Evolutionary conservation across 2,797 vertebrate genomes (phyloP).

Genomic region (Tapera naevia): DNA sequence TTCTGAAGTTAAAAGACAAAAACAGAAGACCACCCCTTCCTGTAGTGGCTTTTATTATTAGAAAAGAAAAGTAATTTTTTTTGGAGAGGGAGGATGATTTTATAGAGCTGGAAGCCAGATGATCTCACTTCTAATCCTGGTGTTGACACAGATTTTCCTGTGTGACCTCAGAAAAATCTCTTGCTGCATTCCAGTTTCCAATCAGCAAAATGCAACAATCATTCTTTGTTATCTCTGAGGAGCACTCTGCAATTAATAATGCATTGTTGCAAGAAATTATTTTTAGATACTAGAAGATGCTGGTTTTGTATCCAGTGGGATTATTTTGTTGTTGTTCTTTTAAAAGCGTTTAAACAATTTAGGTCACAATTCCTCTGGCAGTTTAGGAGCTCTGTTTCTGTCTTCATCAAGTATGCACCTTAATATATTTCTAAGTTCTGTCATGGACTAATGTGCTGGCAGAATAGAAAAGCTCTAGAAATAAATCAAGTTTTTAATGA

Average conservation of each 20-base stretch:
- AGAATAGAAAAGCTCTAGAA: neutral
- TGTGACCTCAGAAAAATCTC: neutral
- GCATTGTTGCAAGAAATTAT: neutral
- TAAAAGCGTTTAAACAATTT: neutral
- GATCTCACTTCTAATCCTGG: constrained; percentile 37
- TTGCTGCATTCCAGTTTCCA: neutral
- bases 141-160: constrained; percentile 34
- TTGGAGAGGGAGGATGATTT: constrained; percentile 40
- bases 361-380: neutral
- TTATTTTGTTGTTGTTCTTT: neutral
- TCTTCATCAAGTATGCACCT: neutral
- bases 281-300: neutral
- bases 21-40: constrained; percentile 1
- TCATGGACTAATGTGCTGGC: neutral
- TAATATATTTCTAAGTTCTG: neutral
- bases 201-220: neutral
- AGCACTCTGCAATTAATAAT: neutral
- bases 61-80: neutral
- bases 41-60: constrained; percentile 48
- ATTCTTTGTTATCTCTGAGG: neutral
- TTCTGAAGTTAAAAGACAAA: constrained; percentile 41
- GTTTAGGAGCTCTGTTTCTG: neutral
- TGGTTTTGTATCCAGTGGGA: neutral
- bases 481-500: neutral
- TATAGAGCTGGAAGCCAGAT: constrained; percentile 51